These are phyloP conservation scores for Clusia tigrina DNA, from an alignment of 2,888 invertebrate genomes.

Conservation along the genomic window DNA sequence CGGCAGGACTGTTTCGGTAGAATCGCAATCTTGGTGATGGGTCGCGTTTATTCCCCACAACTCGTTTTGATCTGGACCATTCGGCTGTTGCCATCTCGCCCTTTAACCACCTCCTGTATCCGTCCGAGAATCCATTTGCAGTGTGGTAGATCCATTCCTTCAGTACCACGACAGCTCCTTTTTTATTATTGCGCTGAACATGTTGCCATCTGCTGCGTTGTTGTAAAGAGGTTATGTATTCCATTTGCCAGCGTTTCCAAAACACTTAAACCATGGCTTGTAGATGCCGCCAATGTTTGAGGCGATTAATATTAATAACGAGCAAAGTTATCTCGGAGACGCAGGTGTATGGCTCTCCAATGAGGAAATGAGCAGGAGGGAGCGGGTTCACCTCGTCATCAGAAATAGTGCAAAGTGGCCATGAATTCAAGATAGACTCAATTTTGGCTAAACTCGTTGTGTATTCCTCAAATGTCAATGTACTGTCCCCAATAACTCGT, in stretches of 20 bases:
- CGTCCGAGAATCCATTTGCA: constrained; percentile 25
- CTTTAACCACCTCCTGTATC: constrained; percentile 12
- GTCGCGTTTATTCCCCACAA: constrained; percentile 13
- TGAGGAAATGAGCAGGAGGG: constrained; percentile 18
- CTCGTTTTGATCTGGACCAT: constrained; percentile 10
- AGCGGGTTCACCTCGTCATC: constrained; percentile 6
- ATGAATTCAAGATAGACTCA: constrained; percentile 18
- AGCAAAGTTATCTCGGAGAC: constrained; percentile 8
- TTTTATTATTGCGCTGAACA: constrained; percentile 1
- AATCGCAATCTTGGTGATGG: constrained; percentile 7
- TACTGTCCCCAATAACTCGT: constrained; percentile 1
- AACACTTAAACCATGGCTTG: background rate
- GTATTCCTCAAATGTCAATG: constrained; percentile 14
- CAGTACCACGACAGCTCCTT: constrained; percentile 17
- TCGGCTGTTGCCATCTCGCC: constrained; percentile 8
- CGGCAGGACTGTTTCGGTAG: constrained; percentile 4
- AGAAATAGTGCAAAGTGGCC: constrained; percentile 6
- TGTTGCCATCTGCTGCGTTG: constrained; percentile 20
- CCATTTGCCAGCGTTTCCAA: background rate
- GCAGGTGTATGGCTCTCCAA: constrained; percentile 16
- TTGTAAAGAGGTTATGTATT: background rate
- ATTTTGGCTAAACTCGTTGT: constrained; percentile 11
- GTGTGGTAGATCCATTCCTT: constrained; percentile 18
- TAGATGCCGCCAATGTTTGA: background rate
- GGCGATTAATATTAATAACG: background rate